Percentiles rank a stretch among this genome's conserved stretches.
Conservation (phyloP, 1,140 invertebrate species). For the Belonocnema kinseyi region DNA sequence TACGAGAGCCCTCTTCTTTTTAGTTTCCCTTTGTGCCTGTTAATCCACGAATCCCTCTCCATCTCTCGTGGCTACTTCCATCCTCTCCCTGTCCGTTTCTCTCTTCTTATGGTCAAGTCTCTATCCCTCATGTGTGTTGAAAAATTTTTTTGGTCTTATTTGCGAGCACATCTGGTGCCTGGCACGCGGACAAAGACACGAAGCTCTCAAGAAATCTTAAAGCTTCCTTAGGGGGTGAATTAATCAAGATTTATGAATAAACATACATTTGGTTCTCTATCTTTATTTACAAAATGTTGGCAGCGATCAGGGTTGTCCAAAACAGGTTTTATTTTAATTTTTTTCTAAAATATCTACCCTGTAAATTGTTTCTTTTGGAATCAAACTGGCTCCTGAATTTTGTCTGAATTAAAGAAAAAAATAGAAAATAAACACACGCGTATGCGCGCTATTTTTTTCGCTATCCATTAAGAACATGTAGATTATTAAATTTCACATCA, state of each 20-base stretch:
- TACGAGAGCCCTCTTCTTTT: constrained; percentile 35
- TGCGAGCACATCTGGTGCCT: constrained; percentile 68
- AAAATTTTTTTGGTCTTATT: constrained; percentile 65
- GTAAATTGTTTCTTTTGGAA: too few relatives aligned
- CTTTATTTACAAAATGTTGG: not conserved
- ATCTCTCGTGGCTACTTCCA: constrained; percentile 32
- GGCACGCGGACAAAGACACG: constrained; percentile 63
- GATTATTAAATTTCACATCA: too few relatives aligned
- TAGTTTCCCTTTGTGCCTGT: constrained; percentile 61
- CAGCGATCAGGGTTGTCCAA: not conserved
- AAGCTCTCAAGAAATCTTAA: constrained; percentile 53
- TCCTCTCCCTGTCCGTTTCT: constrained; percentile 36
- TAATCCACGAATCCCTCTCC: constrained; percentile 52
- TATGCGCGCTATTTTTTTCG: too few relatives aligned
- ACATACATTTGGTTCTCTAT: not conserved
- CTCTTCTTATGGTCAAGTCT: constrained; percentile 39
- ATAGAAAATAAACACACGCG: too few relatives aligned
- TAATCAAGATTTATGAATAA: not conserved
- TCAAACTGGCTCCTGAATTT: too few relatives aligned
- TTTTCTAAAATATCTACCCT: too few relatives aligned
- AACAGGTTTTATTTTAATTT: too few relatives aligned
- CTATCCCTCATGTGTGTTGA: constrained; percentile 18
- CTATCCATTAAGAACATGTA: too few relatives aligned
- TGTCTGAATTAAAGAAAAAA: too few relatives aligned
- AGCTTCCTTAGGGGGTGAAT: constrained; percentile 27